phyloP scores from a whole-genome alignment of 2,888 invertebrate genomes.

The Odontomyia ornata region DNA sequence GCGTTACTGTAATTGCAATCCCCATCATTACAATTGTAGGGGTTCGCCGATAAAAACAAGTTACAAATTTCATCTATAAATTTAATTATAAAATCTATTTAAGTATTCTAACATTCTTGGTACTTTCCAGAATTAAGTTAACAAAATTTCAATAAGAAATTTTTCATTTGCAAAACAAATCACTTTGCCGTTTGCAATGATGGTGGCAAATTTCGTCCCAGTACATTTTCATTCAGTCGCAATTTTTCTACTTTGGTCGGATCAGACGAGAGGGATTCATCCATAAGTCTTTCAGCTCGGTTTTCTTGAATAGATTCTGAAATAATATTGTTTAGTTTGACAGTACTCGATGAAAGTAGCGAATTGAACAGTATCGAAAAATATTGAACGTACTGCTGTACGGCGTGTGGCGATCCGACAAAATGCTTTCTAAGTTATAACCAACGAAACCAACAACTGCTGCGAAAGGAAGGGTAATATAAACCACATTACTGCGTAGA shows the following conservation, averaged over 20 bases:
- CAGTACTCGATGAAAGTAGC: no score
- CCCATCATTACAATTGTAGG: no score
- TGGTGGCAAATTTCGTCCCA: constrained; percentile 74
- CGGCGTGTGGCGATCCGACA: constrained; percentile 81
- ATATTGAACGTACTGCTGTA: constrained; percentile 70
- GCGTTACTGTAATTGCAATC: no score
- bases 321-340: background rate
- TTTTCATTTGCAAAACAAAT: background rate
- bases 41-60: no score
- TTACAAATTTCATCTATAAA: no score
- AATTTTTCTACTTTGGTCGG: constrained; percentile 74
- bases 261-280: constrained; percentile 68
- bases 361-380: background rate
- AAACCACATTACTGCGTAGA: constrained; percentile 78
- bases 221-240: constrained; percentile 72
- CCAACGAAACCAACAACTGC: constrained; percentile 84
- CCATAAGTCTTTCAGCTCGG: constrained; percentile 72
- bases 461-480: constrained; percentile 83
- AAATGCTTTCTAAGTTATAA: constrained; percentile 80
- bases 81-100: no score
- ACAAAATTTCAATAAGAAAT: background rate
- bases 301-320: constrained; percentile 78
- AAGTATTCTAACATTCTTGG: no score
- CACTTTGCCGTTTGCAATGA: constrained; percentile 65
- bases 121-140: no score